Evolutionary conservation across 2,113 vertebrate genomes (phyloP).

Genomic region (Chaetodon trifascialis): DNA sequence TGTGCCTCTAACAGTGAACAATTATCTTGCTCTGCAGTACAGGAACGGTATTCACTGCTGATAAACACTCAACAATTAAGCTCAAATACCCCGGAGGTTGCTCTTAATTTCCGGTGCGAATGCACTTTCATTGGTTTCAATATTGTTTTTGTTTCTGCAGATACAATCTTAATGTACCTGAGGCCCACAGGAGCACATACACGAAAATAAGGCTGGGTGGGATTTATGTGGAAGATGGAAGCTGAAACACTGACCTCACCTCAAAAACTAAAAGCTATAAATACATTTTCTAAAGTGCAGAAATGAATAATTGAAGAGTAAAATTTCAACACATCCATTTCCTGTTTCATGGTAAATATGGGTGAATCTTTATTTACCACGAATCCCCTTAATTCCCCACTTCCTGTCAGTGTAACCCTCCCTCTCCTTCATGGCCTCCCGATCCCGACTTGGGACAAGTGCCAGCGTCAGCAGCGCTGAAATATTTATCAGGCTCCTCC

Average conservation of each 20-base stretch:
- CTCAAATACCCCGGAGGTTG: conserved; percentile 55
- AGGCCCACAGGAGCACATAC: conserved; percentile 9
- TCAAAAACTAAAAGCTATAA: conserved; percentile 45
- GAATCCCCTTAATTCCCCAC: conserved; percentile 54
- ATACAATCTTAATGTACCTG: conserved; percentile 56
- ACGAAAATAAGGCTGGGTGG: conserved; percentile 17
- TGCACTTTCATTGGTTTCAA: conserved; percentile 44
- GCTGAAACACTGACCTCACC: conserved; percentile 32
- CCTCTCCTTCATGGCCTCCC: neutral
- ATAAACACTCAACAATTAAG: conserved; percentile 68
- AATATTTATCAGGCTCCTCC: conserved; percentile 80
- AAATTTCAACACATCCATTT: conserved; percentile 70
- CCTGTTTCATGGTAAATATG: conserved; percentile 74
- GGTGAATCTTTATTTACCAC: conserved; percentile 73
- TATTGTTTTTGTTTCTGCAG: conserved; percentile 53
- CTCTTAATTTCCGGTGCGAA: conserved; percentile 54
- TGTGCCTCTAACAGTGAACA: conserved; percentile 58
- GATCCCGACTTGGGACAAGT: conserved; percentile 52
- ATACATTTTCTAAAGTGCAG: conserved; percentile 65
- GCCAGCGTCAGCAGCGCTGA: conserved; percentile 73
- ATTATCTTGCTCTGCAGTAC: conserved; percentile 56
- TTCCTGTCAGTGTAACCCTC: conserved; percentile 64
- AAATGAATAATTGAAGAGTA: conserved; percentile 73
- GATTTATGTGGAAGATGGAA: conserved; percentile 21
- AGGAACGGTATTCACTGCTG: conserved; percentile 54